Evolutionary conservation across 2,797 vertebrate genomes (phyloP), one percentile per base, ranked within the genome.

Genomic region (Stomatorhinus walkeri): DNA sequence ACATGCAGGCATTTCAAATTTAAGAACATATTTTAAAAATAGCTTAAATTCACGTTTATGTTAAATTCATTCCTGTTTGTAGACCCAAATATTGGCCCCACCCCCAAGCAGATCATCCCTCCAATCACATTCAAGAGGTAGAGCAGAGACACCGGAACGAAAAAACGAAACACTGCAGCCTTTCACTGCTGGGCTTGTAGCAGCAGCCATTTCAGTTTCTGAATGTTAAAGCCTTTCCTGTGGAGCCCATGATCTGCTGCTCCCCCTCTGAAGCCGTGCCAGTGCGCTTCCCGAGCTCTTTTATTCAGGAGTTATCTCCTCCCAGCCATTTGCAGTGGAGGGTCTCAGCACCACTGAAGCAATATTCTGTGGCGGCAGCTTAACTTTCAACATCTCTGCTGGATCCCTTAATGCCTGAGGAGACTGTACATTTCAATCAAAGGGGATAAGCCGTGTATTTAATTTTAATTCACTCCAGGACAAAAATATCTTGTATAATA

Each of bases 401-500:
- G 76, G 76, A 72, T 81, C 40, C 36, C 76, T 81, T 56, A 56
- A 87, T 40, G 12, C 51, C 85, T 40, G 85, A 87, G 51, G 59
- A 59, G 48, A 40, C 24, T 56, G 51, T 86, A 36, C 22, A 86
- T 56, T 52, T 24, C 22, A 87, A 85, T 85, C 81, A 85, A 49
- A 24, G n/a, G 43, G 46, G 48, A 24, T 81, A 86, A 51, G 64
- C 32, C 48, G 36, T 88, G 87, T 51, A 85, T 49, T 72, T 79
- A 51, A 8, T 88, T 51, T 52, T 79, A 72, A 49, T 88, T 68
- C 22, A 56, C 48, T 49, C 48, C 59, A 36, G 46, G 46, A 87
- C 85, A 40, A 56, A 87, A 87, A 87, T 87, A 87, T 59, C 85
- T 59, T 3, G 16, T 54, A 36, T 86, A 86, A 54, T 56, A 56